A percentile compares a stretch with the other conserved stretches of the same genome.
These are phyloP conservation scores for Centrocercus urophasianus DNA, from an alignment of 2,113 vertebrate species.

Conservation along the genomic window DNA sequence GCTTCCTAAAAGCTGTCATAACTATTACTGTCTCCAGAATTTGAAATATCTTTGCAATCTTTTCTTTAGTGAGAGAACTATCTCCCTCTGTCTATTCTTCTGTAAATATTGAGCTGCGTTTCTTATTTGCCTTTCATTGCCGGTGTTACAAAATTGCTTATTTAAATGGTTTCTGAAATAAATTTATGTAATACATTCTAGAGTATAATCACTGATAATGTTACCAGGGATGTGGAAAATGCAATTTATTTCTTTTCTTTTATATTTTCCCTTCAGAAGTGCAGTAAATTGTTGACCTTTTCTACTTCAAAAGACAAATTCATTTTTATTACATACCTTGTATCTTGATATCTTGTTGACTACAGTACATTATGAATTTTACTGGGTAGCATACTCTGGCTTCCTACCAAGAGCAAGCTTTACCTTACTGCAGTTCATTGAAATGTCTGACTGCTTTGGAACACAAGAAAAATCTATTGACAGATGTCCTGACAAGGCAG, in stretches of 20 bases:
- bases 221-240: not conserved
- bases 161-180: not conserved
- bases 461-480: constrained; percentile 43
- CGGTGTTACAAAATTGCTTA: not conserved
- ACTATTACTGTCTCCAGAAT: not conserved
- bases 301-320: not conserved
- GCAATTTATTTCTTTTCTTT: not conserved
- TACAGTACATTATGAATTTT: not conserved
- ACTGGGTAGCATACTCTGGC: not conserved
- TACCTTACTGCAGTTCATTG: not conserved
- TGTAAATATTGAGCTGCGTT: not conserved
- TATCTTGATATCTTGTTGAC: constrained; percentile 2
- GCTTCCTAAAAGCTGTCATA: not conserved
- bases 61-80: not conserved
- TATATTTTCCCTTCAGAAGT: not conserved
- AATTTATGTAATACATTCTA: not conserved
- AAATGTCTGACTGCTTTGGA: not conserved
- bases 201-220: not conserved
- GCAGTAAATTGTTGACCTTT: not conserved
- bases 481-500: constrained; percentile 64
- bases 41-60: not conserved
- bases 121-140: not conserved
- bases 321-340: constrained; percentile 4
- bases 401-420: not conserved
- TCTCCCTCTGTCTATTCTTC: not conserved